Base-by-base conservation (phyloP, 2,797 vertebrate genomes). In the Molossus alvarezi region DNA sequence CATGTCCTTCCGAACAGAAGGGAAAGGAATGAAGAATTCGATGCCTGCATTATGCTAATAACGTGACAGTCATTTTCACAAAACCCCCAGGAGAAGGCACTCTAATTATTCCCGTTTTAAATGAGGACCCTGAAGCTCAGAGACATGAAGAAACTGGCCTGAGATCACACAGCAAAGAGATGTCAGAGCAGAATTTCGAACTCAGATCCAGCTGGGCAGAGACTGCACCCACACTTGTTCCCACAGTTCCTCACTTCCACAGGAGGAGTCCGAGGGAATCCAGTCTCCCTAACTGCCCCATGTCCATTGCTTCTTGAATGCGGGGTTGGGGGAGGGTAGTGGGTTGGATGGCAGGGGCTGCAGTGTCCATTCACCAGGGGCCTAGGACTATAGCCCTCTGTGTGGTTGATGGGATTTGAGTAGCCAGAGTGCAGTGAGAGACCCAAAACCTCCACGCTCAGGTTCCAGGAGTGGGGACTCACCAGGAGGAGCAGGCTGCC, bases 91-190 rank as follows among this genome's bases (percentile, higher is more conserved):
- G 4, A 72, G 17, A 13, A 1, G 33, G 10, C 18, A 9, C 1
- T 88, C 27, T 81, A 53, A 87, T 77, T 57, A 77, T 25, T 57
- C 67, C 21, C 14, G 13, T 84, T 88, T 95, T 85, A 88, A 58
- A 79, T 64, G 37, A 64, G 23, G 25, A 85, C 65, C 82, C 77
- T 17, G 23, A 73, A n/a, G 23, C 29, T 71, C 25, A 80, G 53
- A 55, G 5, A 83, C 51, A 33, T 45, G 14, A 79, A 60, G 57
- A 89, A 69, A 77, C 10, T 80, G 20, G 12, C 17, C 90, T 51
- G 51, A 86, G 53, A 77, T 57, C 67, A 45, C 23, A 73, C 20
- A 75, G 48, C 21, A 41, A 82, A 18, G 9, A 80, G 92, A 65
- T 37, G 2, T 64, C n/a, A 72, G 18, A 76, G 18, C 27, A 90